Base-by-base conservation (phyloP, 2,113 vertebrate genomes). In the rat (Rattus norvegicus) region DNA sequence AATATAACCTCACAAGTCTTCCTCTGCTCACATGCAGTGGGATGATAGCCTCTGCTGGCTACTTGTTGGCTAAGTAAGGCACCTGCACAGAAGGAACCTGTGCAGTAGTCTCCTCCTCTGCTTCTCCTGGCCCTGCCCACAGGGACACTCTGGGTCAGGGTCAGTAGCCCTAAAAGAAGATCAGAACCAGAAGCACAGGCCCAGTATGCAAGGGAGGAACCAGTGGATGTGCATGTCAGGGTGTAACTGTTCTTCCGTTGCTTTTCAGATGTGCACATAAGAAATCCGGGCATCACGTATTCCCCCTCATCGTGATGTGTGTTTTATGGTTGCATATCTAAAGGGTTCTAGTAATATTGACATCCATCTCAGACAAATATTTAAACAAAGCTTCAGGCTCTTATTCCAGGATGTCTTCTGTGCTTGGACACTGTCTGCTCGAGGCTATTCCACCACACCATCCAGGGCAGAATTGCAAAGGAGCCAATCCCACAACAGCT, bases 381-480 rank as follows among this genome's bases (percentile, higher is more conserved):
- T 84, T 56, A 36, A 49, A 54, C 17, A 54, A 4, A 2, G 39
- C 52, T 43, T 76, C 33, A 49, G 43, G 20, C 56, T 7, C 56
- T 76, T 9, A 19, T 59, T 19, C 52, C 19, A 0, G 2, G 24
- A 39, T 11, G 16, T 28, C 33, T 69, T 69, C 65, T 30, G 49
- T 69, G 43, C 59, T 30, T 10, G 24, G 61, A 5, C 7, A 11
- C 69, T n/a, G 1, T 49, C 16, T 28, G 49, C 70, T 72, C 2
- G n/a, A 65, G 83, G 20, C 85, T 79, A n/a, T 77, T 87, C 67
- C 33, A 93, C 12, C 13, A 8, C 39, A 73, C 70, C 33, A 7
- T 28, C 83, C 39, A 92, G 39, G 39, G 36, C 30, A 87, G 16
- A 93, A 17, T 97, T 86, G 95, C 61, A 65, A 47, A 87, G 13